phyloP scores from a whole-genome alignment of 2,888 invertebrate species.

The Caenorhabditis doughertyi region DNA sequence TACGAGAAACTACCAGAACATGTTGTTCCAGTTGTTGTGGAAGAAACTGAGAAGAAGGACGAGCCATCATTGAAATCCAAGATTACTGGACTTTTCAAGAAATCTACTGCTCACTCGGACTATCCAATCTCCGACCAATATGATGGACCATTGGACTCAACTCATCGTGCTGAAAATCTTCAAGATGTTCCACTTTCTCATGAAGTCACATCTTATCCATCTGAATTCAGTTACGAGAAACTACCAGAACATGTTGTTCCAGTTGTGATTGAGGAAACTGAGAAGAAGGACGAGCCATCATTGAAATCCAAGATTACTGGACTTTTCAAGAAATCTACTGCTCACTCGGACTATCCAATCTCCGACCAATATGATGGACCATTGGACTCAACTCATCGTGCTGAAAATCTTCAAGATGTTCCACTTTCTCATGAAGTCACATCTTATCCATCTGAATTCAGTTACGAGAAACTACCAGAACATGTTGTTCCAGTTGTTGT shows the following conservation, averaged over 20 bases:
- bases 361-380: conserved; percentile 55
- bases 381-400: conserved; percentile 13
- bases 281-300: conserved; percentile 25
- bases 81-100: conserved; percentile 61
- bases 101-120: conserved; percentile 64
- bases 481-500: conserved; percentile 2
- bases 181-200: conserved; percentile 58
- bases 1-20: conserved; percentile 46
- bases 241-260: conserved; percentile 45
- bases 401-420: not conserved
- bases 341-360: conserved; percentile 60
- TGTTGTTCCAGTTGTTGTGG: conserved; percentile 3
- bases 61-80: conserved; percentile 27
- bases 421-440: conserved; percentile 9
- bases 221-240: conserved; percentile 62
- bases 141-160: conserved; percentile 54
- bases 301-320: conserved; percentile 41
- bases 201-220: conserved; percentile 59
- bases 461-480: conserved; percentile 49
- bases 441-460: conserved; percentile 51
- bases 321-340: conserved; percentile 50
- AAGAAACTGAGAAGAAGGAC: conserved; percentile 29
- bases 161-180: conserved; percentile 58
- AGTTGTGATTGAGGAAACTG: conserved; percentile 18
- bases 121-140: conserved; percentile 70